Conservation (phyloP, 2,113 vertebrate species). For the Paradisaea rubra region DNA sequence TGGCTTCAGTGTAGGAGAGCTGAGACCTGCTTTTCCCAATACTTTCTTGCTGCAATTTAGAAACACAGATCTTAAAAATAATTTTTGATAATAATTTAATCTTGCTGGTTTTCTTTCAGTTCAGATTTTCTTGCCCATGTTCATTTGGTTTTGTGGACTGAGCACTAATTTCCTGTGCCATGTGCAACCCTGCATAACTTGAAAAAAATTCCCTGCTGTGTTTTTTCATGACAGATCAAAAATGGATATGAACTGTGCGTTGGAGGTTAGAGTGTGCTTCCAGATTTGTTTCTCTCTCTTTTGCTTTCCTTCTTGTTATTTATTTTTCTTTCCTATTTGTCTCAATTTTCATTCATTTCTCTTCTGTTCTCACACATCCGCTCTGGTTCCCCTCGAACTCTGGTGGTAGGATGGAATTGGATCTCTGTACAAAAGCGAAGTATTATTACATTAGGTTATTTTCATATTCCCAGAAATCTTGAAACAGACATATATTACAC, state of each 20-base stretch:
- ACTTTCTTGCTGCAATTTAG: neutral
- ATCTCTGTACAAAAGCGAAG: neutral
- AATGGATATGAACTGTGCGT: neutral
- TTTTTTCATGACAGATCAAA: conserved; percentile 9
- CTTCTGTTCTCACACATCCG: neutral
- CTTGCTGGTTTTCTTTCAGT: neutral
- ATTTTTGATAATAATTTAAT: neutral
- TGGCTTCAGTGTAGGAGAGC: neutral
- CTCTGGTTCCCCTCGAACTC: neutral
- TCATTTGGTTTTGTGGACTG: neutral
- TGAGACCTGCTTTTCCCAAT: neutral
- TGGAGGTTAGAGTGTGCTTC: neutral
- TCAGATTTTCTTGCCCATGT: neutral
- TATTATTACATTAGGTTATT: neutral
- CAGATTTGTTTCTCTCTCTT: conserved; percentile 4
- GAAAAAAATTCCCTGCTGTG: conserved; percentile 3
- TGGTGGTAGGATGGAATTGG: neutral
- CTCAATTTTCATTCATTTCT: neutral
- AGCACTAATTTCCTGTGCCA: neutral
- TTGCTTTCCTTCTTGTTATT: conserved; percentile 18
- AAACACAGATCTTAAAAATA: neutral
- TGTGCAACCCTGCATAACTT: neutral
- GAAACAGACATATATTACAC: neutral
- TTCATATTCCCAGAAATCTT: neutral
- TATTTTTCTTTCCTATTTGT: conserved; percentile 18